Percentiles rank a stretch among this genome's conserved stretches.
Evolutionary conservation across 1,140 invertebrate genomes (phyloP).

Genomic region (Saxidomus purpurata): DNA sequence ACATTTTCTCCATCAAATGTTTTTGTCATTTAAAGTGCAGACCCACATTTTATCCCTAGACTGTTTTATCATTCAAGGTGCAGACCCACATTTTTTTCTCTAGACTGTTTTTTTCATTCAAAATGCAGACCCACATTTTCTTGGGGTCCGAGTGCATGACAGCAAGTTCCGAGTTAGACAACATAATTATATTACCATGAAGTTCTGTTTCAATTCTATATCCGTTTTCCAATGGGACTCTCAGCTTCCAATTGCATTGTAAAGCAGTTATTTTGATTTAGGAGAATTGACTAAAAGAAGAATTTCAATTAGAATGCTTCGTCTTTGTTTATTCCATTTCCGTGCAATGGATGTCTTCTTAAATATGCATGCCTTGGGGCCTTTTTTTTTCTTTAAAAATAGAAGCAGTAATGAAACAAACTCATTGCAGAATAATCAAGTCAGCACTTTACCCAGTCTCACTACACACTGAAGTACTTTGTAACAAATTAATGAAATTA

Average conservation of each 20-base stretch:
- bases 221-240: not conserved
- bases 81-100: not conserved
- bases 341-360: not conserved
- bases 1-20: not conserved
- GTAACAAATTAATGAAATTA: too few species aligned
- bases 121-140: not conserved
- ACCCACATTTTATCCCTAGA: too few species aligned
- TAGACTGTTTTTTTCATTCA: not conserved
- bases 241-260: not conserved
- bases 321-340: not conserved
- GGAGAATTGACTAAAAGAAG: not conserved
- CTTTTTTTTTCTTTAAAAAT: too few species aligned
- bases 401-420: too few species aligned
- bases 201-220: slow-evolving; percentile 2
- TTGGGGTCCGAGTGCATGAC: too few species aligned
- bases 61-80: not conserved
- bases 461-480: too few species aligned
- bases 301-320: too few species aligned
- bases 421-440: too few species aligned
- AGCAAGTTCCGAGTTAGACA: too few species aligned
- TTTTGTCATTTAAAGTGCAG: too few species aligned
- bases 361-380: too few species aligned
- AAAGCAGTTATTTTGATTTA: not conserved
- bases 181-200: not conserved
- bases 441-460: too few species aligned